Base-by-base conservation (phyloP, 2,113 vertebrate genomes). In the Silurus glanis region DNA sequence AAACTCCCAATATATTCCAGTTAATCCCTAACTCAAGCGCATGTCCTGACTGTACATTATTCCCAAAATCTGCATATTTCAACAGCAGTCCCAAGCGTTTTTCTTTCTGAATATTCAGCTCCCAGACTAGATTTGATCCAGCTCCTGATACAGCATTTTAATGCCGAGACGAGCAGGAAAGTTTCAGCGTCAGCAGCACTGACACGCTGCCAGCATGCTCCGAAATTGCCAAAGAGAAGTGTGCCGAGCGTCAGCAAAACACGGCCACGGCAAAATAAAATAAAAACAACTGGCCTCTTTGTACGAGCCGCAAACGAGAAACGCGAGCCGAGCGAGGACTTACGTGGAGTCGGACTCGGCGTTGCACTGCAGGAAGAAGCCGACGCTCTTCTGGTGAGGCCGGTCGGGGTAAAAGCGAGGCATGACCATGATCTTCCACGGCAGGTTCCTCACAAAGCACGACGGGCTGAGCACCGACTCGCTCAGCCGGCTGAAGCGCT, bases 401-500 rank as follows among this genome's bases (percentile, higher is more conserved):
- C 98, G 95, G 94, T 99, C 98, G 0, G 98, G 97, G 90, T 99
- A 98, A 93, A 99, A 98, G 37, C 98, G 96, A 0, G 98, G 98
- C 98, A 99, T 99, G 90, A 99, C 98, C 98, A 99, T 99, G 89
- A 99, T 99, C 96, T 99, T 99, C 98, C 98, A 99, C 0, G 98
- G 98, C 85, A 99, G 95, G 92, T 99, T 99, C 84, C 98, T 95
- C 45, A 99, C 97, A 81, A 99, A 99, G 94, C 97, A 99, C 62
- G 98, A 97, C 47, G 98, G 97, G 91, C 98, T 99, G 91, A 99
- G 97, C 88, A 99, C 97, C 12, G 98, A 99, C 93, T 99, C 98
- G 5, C 96, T 98, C 91, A 99, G 93, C 89, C 97, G 96, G 92
- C 97, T 99, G 94, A 99, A 99, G 89, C 97, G 97, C 89, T 99